A percentile compares a stretch with the other conserved stretches of the same genome.
Conservation (phyloP, 2,888 invertebrate genomes). For the Leptinotarsa juncta region DNA sequence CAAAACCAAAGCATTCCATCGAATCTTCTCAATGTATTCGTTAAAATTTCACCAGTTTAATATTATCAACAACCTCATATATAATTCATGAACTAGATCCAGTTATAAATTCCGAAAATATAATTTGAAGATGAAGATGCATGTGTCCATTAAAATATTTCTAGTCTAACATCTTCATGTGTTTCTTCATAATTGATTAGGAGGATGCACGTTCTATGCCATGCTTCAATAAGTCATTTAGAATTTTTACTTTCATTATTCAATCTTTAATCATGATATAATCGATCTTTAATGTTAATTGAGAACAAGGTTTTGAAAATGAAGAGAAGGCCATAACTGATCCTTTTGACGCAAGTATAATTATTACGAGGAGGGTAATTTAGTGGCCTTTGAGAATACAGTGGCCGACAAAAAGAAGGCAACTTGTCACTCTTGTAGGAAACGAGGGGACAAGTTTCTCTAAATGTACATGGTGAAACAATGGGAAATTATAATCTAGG, state of each 20-base stretch:
- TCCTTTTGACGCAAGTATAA: constrained; percentile 27
- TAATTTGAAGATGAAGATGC: constrained; percentile 37
- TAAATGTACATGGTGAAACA: background rate
- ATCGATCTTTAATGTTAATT: constrained; percentile 38
- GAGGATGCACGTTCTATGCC: constrained; percentile 25
- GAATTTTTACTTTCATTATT: constrained; percentile 30
- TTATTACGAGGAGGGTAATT: constrained; percentile 21
- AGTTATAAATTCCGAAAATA: constrained; percentile 37
- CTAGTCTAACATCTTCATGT: constrained; percentile 30
- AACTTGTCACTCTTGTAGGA: background rate
- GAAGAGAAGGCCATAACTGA: constrained; percentile 19
- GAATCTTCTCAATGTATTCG: background rate
- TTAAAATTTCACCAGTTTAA: constrained; percentile 8
- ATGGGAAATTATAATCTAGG: background rate
- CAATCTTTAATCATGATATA: constrained; percentile 31
- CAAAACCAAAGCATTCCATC: background rate
- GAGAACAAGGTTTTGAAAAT: constrained; percentile 25
- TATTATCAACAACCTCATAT: constrained; percentile 26
- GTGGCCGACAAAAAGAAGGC: constrained; percentile 1
- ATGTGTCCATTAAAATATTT: constrained; percentile 34
- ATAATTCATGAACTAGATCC: constrained; percentile 37
- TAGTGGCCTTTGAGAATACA: constrained; percentile 12
- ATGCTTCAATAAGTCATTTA: constrained; percentile 26
- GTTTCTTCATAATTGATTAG: constrained; percentile 36
- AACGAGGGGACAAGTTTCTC: background rate